Percentiles rank a stretch among this genome's conserved stretches.
Conservation (phyloP, 2,888 invertebrate genomes). For the Steinernema hermaphroditum region DNA sequence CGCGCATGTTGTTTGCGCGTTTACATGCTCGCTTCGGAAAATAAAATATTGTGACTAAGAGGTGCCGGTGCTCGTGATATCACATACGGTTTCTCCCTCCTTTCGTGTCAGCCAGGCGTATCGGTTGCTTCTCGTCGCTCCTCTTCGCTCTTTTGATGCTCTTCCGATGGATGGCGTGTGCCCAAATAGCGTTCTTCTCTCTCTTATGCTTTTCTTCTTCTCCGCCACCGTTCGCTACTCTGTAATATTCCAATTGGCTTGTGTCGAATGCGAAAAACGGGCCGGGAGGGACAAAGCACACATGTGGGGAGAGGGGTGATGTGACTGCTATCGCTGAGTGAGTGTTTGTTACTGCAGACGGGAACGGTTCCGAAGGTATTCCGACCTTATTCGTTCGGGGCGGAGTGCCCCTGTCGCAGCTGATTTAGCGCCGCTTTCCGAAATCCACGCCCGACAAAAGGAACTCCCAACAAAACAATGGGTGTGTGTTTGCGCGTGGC, state of each 20-base stretch:
- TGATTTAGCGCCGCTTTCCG: slow-evolving; percentile 22
- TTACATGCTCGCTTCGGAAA: slow-evolving; percentile 17
- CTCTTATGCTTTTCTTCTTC: not conserved
- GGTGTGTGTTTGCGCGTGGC: slow-evolving; percentile 20
- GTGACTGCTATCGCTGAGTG: slow-evolving; percentile 13
- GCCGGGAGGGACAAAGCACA: not conserved
- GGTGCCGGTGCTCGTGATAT: not conserved
- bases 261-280: slow-evolving; percentile 14
- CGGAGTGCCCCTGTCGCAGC: slow-evolving; percentile 1
- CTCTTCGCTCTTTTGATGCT: slow-evolving; percentile 15
- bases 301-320: not conserved
- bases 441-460: slow-evolving; percentile 7
- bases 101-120: slow-evolving; percentile 23
- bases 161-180: slow-evolving; percentile 17
- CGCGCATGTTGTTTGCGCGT: slow-evolving; percentile 15
- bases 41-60: slow-evolving; percentile 16
- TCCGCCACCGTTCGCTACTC: slow-evolving; percentile 14
- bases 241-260: slow-evolving; percentile 19
- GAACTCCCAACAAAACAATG: slow-evolving; percentile 5
- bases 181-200: slow-evolving; percentile 23
- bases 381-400: not conserved
- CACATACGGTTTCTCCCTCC: slow-evolving; percentile 12
- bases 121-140: slow-evolving; percentile 9
- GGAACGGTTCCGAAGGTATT: not conserved
- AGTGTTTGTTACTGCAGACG: slow-evolving; percentile 12